These are phyloP conservation scores for Pangasius larnaudii DNA, from an alignment of 2,797 vertebrate species.

Conservation along the genomic window DNA sequence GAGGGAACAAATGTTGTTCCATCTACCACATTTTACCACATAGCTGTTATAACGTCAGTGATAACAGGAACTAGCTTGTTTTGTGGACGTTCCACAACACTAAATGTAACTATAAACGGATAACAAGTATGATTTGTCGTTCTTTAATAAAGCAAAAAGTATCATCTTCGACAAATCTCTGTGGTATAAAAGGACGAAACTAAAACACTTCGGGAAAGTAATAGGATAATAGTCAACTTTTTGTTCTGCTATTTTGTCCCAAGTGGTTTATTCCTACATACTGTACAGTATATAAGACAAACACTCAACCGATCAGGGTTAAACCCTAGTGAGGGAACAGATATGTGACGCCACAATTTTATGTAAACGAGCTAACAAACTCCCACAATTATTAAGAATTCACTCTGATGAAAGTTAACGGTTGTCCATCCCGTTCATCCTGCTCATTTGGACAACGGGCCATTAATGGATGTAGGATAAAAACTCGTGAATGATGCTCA, in stretches of 20 bases:
- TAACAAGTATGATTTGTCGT: background rate
- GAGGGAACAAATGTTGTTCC: background rate
- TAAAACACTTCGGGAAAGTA: background rate
- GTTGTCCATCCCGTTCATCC: background rate
- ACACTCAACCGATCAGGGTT: background rate
- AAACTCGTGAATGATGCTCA: background rate
- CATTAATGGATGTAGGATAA: background rate
- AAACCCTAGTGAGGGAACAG: background rate
- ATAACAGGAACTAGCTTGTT: too few species aligned
- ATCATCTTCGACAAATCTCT: background rate
- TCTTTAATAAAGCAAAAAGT: background rate
- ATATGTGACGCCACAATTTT: background rate
- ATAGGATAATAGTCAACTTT: background rate
- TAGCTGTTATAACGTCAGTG: background rate
- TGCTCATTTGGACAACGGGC: background rate
- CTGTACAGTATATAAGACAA: background rate
- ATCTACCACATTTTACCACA: too few species aligned
- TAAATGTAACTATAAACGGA: background rate
- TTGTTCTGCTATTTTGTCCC: background rate
- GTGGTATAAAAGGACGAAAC: background rate
- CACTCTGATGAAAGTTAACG: background rate
- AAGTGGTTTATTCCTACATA: background rate
- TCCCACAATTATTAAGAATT: background rate
- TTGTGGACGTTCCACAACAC: background rate
- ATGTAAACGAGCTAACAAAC: background rate